Base-by-base conservation (phyloP, 2,888 invertebrate species). In the Xestia ashworthii region DNA sequence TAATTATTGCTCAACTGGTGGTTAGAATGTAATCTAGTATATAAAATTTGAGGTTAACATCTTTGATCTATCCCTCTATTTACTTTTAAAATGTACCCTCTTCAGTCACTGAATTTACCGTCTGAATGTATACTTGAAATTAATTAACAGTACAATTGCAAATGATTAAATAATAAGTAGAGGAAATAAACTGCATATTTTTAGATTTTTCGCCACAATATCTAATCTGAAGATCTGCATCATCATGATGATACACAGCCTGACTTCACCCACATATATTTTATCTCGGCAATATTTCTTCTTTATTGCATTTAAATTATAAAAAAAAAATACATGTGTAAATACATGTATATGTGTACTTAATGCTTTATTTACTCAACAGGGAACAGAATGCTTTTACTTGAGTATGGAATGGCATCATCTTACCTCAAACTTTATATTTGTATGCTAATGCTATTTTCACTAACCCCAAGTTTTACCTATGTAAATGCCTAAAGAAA, bases 1-100 rank as follows among this genome's bases (percentile, higher is more conserved):
- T 68, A 62, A 78, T 84, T 81, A 14, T 50, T 50, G 58, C 38
- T 16, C 38, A 71, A 68, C 69, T 74, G 80, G 19, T 12, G 12
- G 48, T 79, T 65, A 71, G 88, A 84, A 84, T 88, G 75, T 81
- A 73, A 84, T 86, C 85, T 84, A 84, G 87, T 96, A 96, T 95
- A 95, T 96, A 95, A 96, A 93, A 85, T 92, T 92, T 90, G 87
- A 94, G 95, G 95, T 95, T 95, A 95, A 88, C 82, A 76, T 50
- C 12, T 73, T n/a, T n/a, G n/a, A n/a, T 65, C 5, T 41, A 41
- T 16, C 32, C 60, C 16, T 16, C 0, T 8, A 32, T 60, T 60
- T 60, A 16, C 16, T 32, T 64, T 64, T 5, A 2, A n/a, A 64
- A 64, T 14, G 1, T 64, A 64, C n/a, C 41, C 14, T 6, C 12